These are phyloP conservation scores for Solen grandis DNA, from an alignment of 1,140 invertebrate genomes.

Conservation along the genomic window DNA sequence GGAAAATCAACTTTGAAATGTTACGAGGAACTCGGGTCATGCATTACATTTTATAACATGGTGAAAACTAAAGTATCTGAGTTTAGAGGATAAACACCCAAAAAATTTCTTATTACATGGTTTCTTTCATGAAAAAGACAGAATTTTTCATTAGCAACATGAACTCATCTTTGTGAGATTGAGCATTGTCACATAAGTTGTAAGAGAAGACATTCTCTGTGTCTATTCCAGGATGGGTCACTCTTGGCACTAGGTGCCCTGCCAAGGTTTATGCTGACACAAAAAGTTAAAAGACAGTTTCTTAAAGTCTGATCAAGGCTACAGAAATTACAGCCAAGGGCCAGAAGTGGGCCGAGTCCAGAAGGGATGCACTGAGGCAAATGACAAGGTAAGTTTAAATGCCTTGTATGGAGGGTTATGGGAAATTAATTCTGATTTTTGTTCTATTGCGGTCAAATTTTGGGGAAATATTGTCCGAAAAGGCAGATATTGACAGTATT, in stretches of 20 bases:
- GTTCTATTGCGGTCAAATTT: too few species aligned
- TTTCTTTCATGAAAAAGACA: neutral
- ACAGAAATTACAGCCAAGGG: conserved; percentile 84
- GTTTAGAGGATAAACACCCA: neutral
- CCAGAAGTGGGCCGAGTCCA: conserved; percentile 91
- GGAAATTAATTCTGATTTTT: too few species aligned
- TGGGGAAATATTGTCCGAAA: too few species aligned
- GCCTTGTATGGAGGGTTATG: too few species aligned
- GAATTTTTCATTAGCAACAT: neutral
- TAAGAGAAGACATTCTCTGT: neutral
- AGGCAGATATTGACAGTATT: too few species aligned
- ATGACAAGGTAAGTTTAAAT: conserved; percentile 82
- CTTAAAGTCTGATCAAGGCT: conserved; percentile 86
- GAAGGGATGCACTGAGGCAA: conserved; percentile 90
- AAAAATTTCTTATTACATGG: neutral
- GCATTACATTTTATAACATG: too few species aligned
- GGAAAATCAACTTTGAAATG: too few species aligned
- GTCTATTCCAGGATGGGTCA: conserved; percentile 86
- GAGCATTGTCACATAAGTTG: conserved; percentile 1
- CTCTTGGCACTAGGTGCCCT: conserved; percentile 86
- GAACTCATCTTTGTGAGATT: neutral
- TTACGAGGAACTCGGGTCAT: too few species aligned
- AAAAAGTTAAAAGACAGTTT: conserved; percentile 81
- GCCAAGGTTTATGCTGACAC: conserved; percentile 84
- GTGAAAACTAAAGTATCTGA: neutral